Percentiles rank a stretch among this genome's conserved stretches.
phyloP scores from a whole-genome alignment of 1,140 invertebrate species.

The Macrocentrus cingulum region DNA sequence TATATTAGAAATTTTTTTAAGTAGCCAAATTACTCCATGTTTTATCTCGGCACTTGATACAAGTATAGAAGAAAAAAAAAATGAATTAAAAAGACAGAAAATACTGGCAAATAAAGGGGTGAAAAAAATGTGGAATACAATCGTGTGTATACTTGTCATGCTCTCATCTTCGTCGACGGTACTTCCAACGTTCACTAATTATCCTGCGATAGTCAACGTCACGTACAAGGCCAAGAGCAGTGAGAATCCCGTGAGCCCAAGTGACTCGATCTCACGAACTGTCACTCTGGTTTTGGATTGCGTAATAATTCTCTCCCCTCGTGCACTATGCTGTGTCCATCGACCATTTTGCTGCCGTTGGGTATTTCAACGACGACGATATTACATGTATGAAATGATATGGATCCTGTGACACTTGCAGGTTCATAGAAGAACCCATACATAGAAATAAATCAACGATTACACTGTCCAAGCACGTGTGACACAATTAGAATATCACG shows the following conservation, averaged over 20 bases:
- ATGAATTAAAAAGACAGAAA: too few species aligned
- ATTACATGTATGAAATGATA: neutral
- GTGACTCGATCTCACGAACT: slow-evolving; percentile 22
- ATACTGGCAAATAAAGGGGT: too few species aligned
- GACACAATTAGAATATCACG: too few species aligned
- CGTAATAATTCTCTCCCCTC: slow-evolving; percentile 10
- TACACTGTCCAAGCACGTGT: too few species aligned
- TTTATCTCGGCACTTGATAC: too few species aligned
- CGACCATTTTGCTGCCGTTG: slow-evolving; percentile 20
- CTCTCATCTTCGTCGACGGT: slow-evolving; percentile 1
- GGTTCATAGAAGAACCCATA: neutral
- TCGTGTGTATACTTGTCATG: neutral
- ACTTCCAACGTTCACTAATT: slow-evolving; percentile 23
- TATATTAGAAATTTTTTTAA: too few species aligned
- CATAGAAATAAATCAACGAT: too few species aligned
- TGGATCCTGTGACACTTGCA: neutral
- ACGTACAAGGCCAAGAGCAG: slow-evolving; percentile 13
- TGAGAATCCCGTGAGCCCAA: neutral
- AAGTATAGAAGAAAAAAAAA: too few species aligned
- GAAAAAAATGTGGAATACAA: too few species aligned
- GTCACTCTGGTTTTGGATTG: slow-evolving; percentile 20
- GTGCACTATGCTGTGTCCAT: slow-evolving; percentile 1
- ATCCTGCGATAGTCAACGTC: slow-evolving; percentile 20
- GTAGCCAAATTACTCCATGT: too few species aligned
- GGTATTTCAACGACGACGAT: neutral